Percentiles rank a stretch among this genome's conserved stretches.
These are phyloP conservation scores for Lateolabrax maculatus DNA, from an alignment of 2,797 vertebrate species.

Conservation along the genomic window DNA sequence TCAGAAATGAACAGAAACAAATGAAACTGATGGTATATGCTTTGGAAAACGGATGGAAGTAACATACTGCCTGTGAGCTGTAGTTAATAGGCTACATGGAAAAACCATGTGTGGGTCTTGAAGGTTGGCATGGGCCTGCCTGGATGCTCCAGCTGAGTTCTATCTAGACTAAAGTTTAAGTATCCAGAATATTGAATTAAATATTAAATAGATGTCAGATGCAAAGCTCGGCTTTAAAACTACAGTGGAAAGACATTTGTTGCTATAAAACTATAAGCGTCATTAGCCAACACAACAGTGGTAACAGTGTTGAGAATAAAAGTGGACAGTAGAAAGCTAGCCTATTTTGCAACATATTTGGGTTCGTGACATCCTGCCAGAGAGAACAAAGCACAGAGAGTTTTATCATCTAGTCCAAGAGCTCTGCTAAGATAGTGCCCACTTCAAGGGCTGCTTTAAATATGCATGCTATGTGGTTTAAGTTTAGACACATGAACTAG, in stretches of 20 bases:
- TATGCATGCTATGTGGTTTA: slow-evolving; percentile 58
- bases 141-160: background rate
- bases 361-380: slow-evolving; percentile 39
- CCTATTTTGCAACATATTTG: slow-evolving; percentile 34
- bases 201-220: slow-evolving; percentile 14
- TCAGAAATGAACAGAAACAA: slow-evolving; percentile 7
- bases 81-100: background rate
- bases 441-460: slow-evolving; percentile 61
- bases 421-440: slow-evolving; percentile 48
- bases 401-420: slow-evolving; percentile 53
- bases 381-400: slow-evolving; percentile 32
- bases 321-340: slow-evolving; percentile 8
- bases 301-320: slow-evolving; percentile 3
- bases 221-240: slow-evolving; percentile 10
- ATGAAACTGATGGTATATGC: background rate
- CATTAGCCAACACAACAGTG: background rate
- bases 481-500: slow-evolving; percentile 48
- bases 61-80: background rate
- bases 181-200: background rate
- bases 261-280: background rate
- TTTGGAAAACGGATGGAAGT: slow-evolving; percentile 7
- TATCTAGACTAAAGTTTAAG: background rate
- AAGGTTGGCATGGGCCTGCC: background rate
- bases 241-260: background rate
- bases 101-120: background rate